Percentiles rank a stretch among this genome's conserved stretches.
Conservation (phyloP, 2,797 vertebrate genomes). For the Leptodactylus fallax region DNA sequence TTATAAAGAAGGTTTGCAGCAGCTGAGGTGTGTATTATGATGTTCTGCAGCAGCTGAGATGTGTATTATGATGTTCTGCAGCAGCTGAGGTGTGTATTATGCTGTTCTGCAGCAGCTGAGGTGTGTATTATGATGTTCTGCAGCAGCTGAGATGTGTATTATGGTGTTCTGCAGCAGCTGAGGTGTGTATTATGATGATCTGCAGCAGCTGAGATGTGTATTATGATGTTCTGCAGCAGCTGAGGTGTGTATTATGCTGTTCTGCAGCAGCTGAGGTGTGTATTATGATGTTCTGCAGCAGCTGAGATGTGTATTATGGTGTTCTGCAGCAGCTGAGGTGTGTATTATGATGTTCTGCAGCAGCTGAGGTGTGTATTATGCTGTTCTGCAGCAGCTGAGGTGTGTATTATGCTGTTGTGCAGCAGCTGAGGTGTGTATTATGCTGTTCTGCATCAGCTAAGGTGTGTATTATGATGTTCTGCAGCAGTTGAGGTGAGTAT, state of each 20-base stretch:
- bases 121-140: not conserved
- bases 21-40: not conserved
- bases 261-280: not conserved
- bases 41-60: not conserved
- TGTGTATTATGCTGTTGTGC: not conserved
- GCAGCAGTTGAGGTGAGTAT: not conserved
- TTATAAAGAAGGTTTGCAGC: not conserved
- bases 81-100: not conserved
- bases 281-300: not conserved
- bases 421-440: not conserved
- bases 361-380: not conserved
- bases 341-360: slow-evolving; percentile 1
- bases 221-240: not conserved
- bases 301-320: not conserved
- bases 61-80: not conserved
- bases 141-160: not conserved
- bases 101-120: not conserved
- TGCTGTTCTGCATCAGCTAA: too few relatives aligned
- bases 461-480: not conserved
- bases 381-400: not conserved
- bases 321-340: not conserved
- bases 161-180: not conserved
- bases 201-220: not conserved
- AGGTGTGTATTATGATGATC: not conserved
- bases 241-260: not conserved